Base-by-base conservation (phyloP, 2,797 vertebrate genomes). In the Coregonus ussuriensis region DNA sequence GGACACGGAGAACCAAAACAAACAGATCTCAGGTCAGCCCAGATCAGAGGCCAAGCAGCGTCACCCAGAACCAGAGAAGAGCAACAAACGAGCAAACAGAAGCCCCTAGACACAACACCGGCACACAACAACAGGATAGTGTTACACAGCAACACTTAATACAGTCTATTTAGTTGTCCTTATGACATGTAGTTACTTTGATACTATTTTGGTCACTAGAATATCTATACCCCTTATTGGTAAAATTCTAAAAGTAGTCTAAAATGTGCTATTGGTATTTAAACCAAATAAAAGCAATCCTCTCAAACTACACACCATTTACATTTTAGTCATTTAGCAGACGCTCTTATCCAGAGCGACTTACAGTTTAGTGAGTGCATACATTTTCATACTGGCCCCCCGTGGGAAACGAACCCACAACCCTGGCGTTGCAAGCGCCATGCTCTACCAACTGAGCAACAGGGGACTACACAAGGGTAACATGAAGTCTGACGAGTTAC, bases 1-100 rank as follows among this genome's bases (percentile, higher is more conserved):
- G 85, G 91, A 93, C 93, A 92, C 93, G 77, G 59, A 76, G 71
- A 91, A 90, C 85, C 88, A 93, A 95, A 96, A 95, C 93, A 95
- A 91, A 89, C 88, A 91, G 88, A 81, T 91, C 89, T 91, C 82
- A 85, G 86, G 83, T 86, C 81, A 83, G 86, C 21, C 62, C 1
- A 79, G 90, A 91, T 91, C 88, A 90, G 84, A 90, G 81, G 76
- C 51, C 31, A 33, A 21, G 52, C 51, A 72, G 53, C 53, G 18
- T 79, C 71, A 59, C 18, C 1, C 6, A 70, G 67, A 78, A 82
- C 75, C 74, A 31, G 74, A 86, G 66, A 80, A 59, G 52, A 77
- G 47, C 82, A 88, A 89, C 84, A 89, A 88, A 83, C 82, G 79
- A 85, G 84, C 72, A 80, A 85, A 78, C 84, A 65, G 74, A 51